Base-by-base conservation (phyloP, 2,113 vertebrate genomes). In the Ammospiza caudacuta region DNA sequence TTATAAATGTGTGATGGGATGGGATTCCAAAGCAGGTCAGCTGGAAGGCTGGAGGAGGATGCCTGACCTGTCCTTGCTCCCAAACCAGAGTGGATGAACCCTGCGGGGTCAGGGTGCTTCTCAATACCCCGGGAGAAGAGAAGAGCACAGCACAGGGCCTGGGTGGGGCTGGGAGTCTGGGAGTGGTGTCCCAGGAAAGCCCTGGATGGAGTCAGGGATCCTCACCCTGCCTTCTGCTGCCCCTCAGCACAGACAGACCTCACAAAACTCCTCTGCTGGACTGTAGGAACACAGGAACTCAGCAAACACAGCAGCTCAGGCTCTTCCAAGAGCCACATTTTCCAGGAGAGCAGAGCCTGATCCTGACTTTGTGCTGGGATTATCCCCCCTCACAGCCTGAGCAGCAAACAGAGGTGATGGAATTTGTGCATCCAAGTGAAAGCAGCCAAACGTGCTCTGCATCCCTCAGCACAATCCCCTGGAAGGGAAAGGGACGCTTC, bases 1-100 rank as follows among this genome's bases (percentile, higher is more conserved):
- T 92, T 77, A 83, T 94, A 81, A 95, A 96, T 91, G 58, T 76
- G 59, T 78, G 88, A 86, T 95, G 78, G 27, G 43, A 57, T 77
- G 89, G 94, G 62, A 88, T 77, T 94, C 80, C 55, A 83, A 90
- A 97, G 24, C 57, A 88, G 81, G 92, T 67, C 77, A 83, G 54
- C 58, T 41, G 58, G 54, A 68, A 72, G 54, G 44, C 29, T 51
- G 52, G 59, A 58, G 61, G 66, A 29, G 11, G 12, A 28, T 28
- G 49, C 44, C 47, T 25, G 67, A 5, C 11, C 17, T 31, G 67
- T 4, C 39, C 44, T 59, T 25, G 74, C 59, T 61, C 27, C 1
- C 1, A 28, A 57, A 41, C 0, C 1, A 1, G 11, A 9, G 54
- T 1, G 5, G n/a, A 6, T 2, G 27, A 87, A 23, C 44, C 33